phyloP scores from a whole-genome alignment of 2,113 vertebrate genomes.

The Amblyopsis rosae region DNA sequence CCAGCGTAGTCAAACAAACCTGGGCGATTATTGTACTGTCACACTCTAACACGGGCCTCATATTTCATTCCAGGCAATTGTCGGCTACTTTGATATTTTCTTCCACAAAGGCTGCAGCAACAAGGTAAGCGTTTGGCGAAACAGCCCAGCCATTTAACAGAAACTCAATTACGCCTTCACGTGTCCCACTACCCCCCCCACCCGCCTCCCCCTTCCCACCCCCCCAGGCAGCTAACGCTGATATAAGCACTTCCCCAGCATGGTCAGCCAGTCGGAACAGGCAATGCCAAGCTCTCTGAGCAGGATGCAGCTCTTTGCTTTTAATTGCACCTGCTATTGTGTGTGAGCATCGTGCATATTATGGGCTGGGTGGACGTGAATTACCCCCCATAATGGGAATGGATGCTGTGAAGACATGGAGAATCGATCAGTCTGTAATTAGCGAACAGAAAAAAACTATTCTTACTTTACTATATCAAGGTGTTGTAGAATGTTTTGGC shows the following conservation, averaged over 20 bases:
- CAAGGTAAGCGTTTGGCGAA: constrained; percentile 78
- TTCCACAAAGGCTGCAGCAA: constrained; percentile 89
- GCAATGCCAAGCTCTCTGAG: constrained; percentile 53
- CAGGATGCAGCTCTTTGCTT: constrained; percentile 29
- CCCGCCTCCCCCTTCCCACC: background rate
- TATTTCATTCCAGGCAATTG: constrained; percentile 86
- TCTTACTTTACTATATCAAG: too few species aligned
- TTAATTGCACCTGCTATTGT: constrained; percentile 47
- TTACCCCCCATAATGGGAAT: constrained; percentile 1
- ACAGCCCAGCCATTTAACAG: constrained; percentile 64
- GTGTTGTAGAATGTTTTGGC: too few species aligned
- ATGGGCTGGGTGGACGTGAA: constrained; percentile 16
- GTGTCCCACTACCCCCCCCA: background rate
- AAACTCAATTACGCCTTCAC: constrained; percentile 70
- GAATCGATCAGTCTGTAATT: constrained; percentile 4
- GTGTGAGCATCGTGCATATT: constrained; percentile 31
- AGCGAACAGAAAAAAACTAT: background rate
- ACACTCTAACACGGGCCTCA: constrained; percentile 66
- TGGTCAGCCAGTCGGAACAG: constrained; percentile 58
- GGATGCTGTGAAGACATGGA: background rate
- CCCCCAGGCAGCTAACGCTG: constrained; percentile 65
- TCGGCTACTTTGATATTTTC: constrained; percentile 94
- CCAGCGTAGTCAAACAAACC: constrained; percentile 57
- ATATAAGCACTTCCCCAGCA: constrained; percentile 69
- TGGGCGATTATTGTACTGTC: constrained; percentile 65